Evolutionary conservation across 2,797 vertebrate genomes (phyloP).

Genomic region (Sorex maritimensis): DNA sequence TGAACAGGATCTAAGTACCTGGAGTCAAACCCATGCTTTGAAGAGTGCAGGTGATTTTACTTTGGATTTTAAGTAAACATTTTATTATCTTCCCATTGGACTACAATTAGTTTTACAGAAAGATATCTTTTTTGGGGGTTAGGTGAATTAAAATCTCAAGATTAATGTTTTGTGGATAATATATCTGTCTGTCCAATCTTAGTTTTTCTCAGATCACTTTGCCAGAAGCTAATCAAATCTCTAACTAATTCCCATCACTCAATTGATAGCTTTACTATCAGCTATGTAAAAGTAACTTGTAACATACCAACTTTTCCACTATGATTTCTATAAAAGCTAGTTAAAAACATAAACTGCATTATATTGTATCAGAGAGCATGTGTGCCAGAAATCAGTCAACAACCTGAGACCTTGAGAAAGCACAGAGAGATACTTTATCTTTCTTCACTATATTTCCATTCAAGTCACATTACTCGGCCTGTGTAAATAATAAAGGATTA

Average conservation of each 20-base stretch:
- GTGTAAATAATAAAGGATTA: not conserved
- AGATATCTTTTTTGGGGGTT: no score
- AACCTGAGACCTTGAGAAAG: slow-evolving; percentile 27
- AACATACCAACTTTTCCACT: slow-evolving; percentile 41
- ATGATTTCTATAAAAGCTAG: slow-evolving; percentile 31
- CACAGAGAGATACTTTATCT: slow-evolving; percentile 45
- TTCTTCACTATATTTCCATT: not conserved
- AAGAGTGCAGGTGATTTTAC: not conserved
- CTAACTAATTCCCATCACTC: slow-evolving; percentile 25
- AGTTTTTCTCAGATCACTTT: not conserved
- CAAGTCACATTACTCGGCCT: not conserved
- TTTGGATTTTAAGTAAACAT: no score
- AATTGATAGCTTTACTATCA: slow-evolving; percentile 49
- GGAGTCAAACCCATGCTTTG: no score
- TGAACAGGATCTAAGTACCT: no score
- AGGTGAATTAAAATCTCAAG: not conserved
- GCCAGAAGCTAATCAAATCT: slow-evolving; percentile 54
- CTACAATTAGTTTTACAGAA: no score
- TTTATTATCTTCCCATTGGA: no score
- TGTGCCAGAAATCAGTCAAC: slow-evolving; percentile 49
- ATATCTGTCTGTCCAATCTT: slow-evolving; percentile 1
- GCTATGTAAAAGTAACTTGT: slow-evolving; percentile 42
- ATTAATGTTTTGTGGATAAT: slow-evolving; percentile 21
- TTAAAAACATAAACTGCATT: slow-evolving; percentile 44
- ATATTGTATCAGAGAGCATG: slow-evolving; percentile 43